Evolutionary conservation across 2,888 invertebrate species (phyloP).

Genomic region (Sinelater perroti): DNA sequence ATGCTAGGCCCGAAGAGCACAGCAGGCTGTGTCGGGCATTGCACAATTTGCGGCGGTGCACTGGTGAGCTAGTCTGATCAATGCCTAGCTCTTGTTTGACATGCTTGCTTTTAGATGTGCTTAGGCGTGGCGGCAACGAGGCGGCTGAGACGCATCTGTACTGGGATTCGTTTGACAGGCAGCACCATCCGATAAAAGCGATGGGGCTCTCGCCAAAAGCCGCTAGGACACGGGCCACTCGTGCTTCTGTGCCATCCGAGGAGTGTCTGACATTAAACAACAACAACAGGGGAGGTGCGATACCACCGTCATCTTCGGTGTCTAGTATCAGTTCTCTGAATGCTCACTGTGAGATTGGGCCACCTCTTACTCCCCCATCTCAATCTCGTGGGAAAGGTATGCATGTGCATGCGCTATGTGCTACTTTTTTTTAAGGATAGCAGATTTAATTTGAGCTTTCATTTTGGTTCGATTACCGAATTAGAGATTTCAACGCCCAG

Average conservation of each 20-base stretch:
- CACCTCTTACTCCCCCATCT: constrained; percentile 56
- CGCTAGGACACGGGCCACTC: constrained; percentile 60
- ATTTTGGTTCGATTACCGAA: too few relatives aligned
- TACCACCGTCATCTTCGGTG: constrained; percentile 65
- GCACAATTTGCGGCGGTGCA: constrained; percentile 85
- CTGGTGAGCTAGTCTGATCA: constrained; percentile 65
- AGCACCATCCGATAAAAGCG: constrained; percentile 51
- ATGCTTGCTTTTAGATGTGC: constrained; percentile 67
- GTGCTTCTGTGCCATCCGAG: constrained; percentile 69
- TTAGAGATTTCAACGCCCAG: too few relatives aligned
- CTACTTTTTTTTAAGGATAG: not conserved
- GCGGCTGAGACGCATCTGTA: constrained; percentile 74
- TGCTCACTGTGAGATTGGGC: constrained; percentile 55
- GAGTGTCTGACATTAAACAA: constrained; percentile 63
- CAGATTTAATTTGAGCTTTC: too few relatives aligned
- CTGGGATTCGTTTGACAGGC: constrained; percentile 95
- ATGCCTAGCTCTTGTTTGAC: not conserved
- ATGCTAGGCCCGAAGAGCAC: constrained; percentile 81
- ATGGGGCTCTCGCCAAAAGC: constrained; percentile 63
- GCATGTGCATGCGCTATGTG: constrained; percentile 42
- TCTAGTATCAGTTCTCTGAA: constrained; percentile 63
- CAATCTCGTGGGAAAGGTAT: constrained; percentile 59
- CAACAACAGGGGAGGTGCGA: constrained; percentile 61
- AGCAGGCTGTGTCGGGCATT: constrained; percentile 84
- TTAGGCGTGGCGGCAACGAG: constrained; percentile 67